Percentiles rank a stretch among this genome's conserved stretches.
Conservation (phyloP, 1,140 invertebrate genomes). For the Drosophila azteca region DNA sequence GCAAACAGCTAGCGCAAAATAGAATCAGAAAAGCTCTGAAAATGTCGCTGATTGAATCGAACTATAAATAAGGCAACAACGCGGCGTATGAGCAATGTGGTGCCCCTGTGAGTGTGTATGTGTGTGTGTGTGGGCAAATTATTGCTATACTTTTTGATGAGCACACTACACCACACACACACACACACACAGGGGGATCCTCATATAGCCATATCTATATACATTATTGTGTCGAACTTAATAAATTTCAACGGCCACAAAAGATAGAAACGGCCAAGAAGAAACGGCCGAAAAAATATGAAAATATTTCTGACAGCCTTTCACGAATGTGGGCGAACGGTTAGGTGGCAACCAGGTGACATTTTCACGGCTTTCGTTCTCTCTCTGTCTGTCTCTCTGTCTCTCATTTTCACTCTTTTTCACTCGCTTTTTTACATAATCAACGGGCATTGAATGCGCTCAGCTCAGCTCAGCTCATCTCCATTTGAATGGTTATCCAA, state of each 20-base stretch:
- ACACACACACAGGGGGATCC: constrained; percentile 28
- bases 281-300: constrained; percentile 37
- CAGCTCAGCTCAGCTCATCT: constrained; percentile 50
- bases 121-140: constrained; percentile 38
- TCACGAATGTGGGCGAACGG: constrained; percentile 25
- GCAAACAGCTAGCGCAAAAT: constrained; percentile 28
- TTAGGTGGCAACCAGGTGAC: constrained; percentile 61
- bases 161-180: constrained; percentile 38
- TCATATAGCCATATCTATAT: constrained; percentile 53
- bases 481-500: constrained; percentile 38
- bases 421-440: constrained; percentile 70
- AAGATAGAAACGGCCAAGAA: constrained; percentile 5
- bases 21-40: constrained; percentile 60
- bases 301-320: constrained; percentile 73
- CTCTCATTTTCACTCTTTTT: constrained; percentile 15
- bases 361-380: constrained; percentile 46
- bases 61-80: constrained; percentile 76
- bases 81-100: constrained; percentile 71
- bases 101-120: constrained; percentile 4
- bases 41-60: constrained; percentile 80
- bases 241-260: constrained; percentile 46
- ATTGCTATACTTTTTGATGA: constrained; percentile 52
- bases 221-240: constrained; percentile 53
- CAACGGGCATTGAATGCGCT: constrained; percentile 43
- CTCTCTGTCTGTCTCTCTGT: background rate